Conservation (phyloP, 2,797 vertebrate species). For the Muscicapa striata region DNA sequence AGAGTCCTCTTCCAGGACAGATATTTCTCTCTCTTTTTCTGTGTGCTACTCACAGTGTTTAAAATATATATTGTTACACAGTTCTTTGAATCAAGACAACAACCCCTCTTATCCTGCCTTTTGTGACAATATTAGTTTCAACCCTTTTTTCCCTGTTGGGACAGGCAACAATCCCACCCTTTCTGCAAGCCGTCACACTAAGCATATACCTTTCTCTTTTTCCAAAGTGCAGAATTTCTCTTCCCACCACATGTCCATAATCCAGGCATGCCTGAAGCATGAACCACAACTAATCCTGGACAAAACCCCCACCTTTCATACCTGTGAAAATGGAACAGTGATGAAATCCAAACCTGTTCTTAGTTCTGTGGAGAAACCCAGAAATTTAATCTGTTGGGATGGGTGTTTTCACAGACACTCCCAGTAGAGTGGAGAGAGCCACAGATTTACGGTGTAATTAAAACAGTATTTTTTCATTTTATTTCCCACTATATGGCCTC, state of each 20-base stretch:
- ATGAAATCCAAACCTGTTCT: not conserved
- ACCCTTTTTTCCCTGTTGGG: not conserved
- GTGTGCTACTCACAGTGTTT: not conserved
- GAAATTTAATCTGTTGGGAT: not conserved
- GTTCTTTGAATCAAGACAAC: not conserved
- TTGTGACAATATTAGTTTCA: not conserved
- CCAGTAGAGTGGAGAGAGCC: not conserved
- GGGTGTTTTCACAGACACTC: not conserved
- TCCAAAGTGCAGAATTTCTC: not conserved
- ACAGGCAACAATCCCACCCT: not conserved
- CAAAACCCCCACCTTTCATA: not conserved
- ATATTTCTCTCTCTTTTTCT: not conserved
- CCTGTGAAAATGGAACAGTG: not conserved
- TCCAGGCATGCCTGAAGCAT: not conserved
- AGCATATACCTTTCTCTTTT: not conserved
- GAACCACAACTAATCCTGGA: not conserved
- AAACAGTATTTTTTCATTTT: slow-evolving; percentile 4
- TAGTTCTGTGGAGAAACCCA: not conserved
- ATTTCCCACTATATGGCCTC: slow-evolving; percentile 1
- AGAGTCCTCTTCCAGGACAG: not conserved
- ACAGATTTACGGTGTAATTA: slow-evolving; percentile 49
- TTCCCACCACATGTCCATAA: not conserved
- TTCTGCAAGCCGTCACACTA: not conserved
- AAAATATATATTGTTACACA: not conserved
- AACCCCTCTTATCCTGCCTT: not conserved